Conservation (phyloP, 1,140 invertebrate genomes). For the Listronotus oregonensis region DNA sequence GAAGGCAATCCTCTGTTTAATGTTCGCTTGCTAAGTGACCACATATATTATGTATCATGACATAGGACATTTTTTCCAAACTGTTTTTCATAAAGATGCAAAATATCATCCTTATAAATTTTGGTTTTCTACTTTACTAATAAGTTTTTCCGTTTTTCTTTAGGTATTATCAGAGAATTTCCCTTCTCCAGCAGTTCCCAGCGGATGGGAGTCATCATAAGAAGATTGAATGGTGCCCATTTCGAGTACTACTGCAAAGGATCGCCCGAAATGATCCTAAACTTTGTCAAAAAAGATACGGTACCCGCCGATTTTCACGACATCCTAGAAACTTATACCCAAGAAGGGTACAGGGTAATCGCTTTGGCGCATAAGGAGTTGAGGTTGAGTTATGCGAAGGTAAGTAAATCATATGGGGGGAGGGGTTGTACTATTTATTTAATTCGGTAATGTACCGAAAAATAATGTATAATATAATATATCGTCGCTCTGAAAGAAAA, state of each 20-base stretch:
- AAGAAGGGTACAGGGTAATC: slow-evolving; percentile 88
- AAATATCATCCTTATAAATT: no score
- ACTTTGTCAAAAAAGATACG: slow-evolving; percentile 54
- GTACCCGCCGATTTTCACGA: slow-evolving; percentile 74
- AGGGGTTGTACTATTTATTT: no score
- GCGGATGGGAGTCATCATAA: slow-evolving; percentile 88
- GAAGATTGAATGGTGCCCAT: slow-evolving; percentile 68
- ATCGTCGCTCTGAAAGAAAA: no score
- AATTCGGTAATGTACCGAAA: no score
- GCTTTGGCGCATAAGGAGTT: slow-evolving; percentile 75
- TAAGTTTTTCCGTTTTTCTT: background rate
- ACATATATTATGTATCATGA: no score
- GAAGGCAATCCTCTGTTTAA: no score
- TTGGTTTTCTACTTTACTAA: no score
- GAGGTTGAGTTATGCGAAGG: slow-evolving; percentile 64
- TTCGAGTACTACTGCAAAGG: slow-evolving; percentile 90
- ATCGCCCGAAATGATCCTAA: slow-evolving; percentile 89
- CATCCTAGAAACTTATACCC: slow-evolving; percentile 77
- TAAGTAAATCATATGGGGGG: slow-evolving; percentile 45
- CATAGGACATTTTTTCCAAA: no score
- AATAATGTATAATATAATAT: no score
- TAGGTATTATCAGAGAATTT: slow-evolving; percentile 82
- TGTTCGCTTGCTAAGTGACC: no score
- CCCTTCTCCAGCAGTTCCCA: slow-evolving; percentile 91
- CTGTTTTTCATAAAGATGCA: no score